Base-by-base conservation (phyloP, 2,888 invertebrate species). In the Drepana falcataria region DNA sequence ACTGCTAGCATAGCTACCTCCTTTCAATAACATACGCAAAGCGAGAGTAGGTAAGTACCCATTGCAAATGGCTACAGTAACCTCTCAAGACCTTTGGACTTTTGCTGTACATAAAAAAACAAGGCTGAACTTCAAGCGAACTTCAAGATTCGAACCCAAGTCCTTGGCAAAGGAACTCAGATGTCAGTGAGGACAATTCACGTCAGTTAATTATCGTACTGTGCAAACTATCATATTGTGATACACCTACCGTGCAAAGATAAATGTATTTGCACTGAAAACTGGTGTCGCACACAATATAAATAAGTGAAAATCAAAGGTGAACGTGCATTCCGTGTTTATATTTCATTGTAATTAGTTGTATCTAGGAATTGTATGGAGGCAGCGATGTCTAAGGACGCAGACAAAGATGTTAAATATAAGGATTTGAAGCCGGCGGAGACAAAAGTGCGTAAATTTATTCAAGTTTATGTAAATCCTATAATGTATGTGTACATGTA, bases 361-460 rank as follows among this genome's bases (percentile, higher is more conserved):
- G 3, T 57, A 65, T 63, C 59, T 53, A 58, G 64, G 66, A 63
- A 57, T 3, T 9, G 56, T 37, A 60, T 55, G 53, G 21, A 21
- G 21, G 21, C 21, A 21, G 21, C 21, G 21, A 57, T 63, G 58
- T 48, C 55, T 37, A 61, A 62, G 49, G 55, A 54, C 51, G 21
- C 35, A 34, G 55, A 56, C 21, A 57, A 60, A 35, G 60, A 65
- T 62, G 64, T 65, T 49, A 65, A 65, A 54, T 58, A 57, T 52
- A 59, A 54, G 51, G 56, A 60, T 51, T 58, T 57, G 44, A 59
- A 53, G 48, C 61, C 59, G 3, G 49, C 58, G 66, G 71, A 69
- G 59, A 56, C 65, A 68, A 40, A 59, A 66, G 71, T 71, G 60
- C 57, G 67, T 69, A 35, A n/a, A 4, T 48, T 35, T 52, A 35